phyloP scores from a whole-genome alignment of 2,888 invertebrate genomes.

The Cyclophora albipunctata region DNA sequence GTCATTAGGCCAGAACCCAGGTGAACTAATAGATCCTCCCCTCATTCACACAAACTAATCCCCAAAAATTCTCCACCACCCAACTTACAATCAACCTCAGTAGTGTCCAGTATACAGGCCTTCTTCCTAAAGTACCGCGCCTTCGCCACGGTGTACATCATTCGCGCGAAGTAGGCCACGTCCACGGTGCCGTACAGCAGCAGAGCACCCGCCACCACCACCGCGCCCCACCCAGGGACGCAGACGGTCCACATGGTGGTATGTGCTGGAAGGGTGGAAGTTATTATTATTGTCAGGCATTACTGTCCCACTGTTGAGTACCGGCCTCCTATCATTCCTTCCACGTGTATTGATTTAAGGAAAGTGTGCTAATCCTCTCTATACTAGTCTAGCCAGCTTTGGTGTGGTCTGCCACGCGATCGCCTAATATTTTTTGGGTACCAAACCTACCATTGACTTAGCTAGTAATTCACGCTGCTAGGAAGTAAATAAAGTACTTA shows the following conservation, averaged over 20 bases:
- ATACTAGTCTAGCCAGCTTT: too few relatives aligned
- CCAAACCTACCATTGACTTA: too few relatives aligned
- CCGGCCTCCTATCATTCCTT: slow-evolving; percentile 4
- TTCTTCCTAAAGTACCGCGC: slow-evolving; percentile 81
- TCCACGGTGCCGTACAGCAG: slow-evolving; percentile 78
- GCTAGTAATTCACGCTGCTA: too few relatives aligned
- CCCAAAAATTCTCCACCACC: too few relatives aligned
- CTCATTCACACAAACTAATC: too few relatives aligned
- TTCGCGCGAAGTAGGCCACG: slow-evolving; percentile 82
- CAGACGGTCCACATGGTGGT: slow-evolving; percentile 59
- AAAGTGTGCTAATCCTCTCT: too few relatives aligned
- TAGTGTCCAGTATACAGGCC: slow-evolving; percentile 80
- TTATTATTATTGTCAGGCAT: not conserved
- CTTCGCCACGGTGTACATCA: slow-evolving; percentile 78
- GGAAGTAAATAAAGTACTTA: too few relatives aligned
- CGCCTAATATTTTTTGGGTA: too few relatives aligned
- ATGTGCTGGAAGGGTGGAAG: slow-evolving; percentile 3
- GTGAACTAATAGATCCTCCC: too few relatives aligned
- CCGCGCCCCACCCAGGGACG: slow-evolving; percentile 63
- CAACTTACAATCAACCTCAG: slow-evolving; percentile 77
- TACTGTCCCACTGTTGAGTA: not conserved
- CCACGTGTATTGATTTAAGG: slow-evolving; percentile 2
- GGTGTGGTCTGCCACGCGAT: too few relatives aligned
- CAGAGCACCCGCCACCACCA: slow-evolving; percentile 58
- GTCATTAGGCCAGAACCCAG: too few relatives aligned